A percentile compares a stretch with the other conserved stretches of the same genome.
Conservation (phyloP, 2,113 vertebrate species). For the Odontophorus gujanensis region DNA sequence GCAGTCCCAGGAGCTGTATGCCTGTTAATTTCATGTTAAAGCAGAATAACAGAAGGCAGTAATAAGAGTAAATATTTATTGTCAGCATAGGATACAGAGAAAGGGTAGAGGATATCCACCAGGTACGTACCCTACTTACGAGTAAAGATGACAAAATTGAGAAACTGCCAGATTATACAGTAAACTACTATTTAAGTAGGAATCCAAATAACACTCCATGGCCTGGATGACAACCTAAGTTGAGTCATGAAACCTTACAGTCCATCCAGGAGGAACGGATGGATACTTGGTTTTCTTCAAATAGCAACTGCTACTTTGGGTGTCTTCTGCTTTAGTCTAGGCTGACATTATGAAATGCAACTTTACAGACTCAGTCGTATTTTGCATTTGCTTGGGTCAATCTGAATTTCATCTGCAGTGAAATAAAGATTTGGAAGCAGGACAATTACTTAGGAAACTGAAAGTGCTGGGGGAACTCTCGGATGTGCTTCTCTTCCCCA, state of each 20-base stretch:
- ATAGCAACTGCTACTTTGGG: not conserved
- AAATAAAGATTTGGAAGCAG: not conserved
- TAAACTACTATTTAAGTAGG: not conserved
- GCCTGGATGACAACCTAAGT: not conserved
- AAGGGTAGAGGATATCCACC: not conserved
- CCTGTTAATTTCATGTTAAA: not conserved
- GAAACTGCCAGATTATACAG: not conserved
- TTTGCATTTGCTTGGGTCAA: constrained; percentile 10
- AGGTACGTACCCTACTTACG: not conserved
- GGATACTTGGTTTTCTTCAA: not conserved
- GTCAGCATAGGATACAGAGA: not conserved
- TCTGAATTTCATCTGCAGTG: not conserved
- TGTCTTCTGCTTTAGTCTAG: not conserved
- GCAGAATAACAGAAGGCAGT: not conserved
- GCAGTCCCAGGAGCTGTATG: not conserved
- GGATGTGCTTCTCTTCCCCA: constrained; percentile 18
- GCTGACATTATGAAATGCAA: not conserved
- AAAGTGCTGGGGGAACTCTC: constrained; percentile 33
- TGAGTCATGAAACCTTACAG: not conserved
- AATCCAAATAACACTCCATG: not conserved
- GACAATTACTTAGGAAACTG: not conserved
- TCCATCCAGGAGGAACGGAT: not conserved
- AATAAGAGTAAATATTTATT: not conserved
- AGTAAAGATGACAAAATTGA: not conserved
- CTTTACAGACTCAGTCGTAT: not conserved